Conservation (phyloP, 2,888 invertebrate species). For the Sussaba pulchella region DNA sequence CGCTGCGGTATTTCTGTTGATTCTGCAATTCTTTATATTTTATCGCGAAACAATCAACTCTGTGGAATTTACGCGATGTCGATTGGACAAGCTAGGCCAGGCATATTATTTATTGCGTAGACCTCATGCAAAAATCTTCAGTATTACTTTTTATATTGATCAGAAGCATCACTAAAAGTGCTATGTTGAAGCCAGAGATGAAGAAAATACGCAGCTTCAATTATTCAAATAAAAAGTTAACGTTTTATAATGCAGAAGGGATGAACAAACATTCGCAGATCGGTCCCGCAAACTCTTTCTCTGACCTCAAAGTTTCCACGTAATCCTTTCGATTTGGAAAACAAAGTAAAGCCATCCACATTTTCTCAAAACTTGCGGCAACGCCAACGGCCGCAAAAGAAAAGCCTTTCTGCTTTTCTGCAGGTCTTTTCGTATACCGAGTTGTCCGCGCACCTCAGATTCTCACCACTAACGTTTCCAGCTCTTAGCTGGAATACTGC, state of each 20-base stretch:
- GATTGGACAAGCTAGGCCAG: slow-evolving; percentile 26
- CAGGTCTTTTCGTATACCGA: slow-evolving; percentile 52
- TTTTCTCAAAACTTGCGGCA: slow-evolving; percentile 44
- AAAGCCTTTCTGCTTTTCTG: slow-evolving; percentile 59
- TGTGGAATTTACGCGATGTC: too few relatives aligned
- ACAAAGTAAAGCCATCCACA: slow-evolving; percentile 18
- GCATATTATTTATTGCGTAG: not conserved
- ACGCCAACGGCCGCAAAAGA: slow-evolving; percentile 55
- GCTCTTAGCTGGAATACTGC: slow-evolving; percentile 42
- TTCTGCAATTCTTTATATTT: not conserved
- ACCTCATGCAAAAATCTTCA: slow-evolving; percentile 7
- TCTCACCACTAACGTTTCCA: slow-evolving; percentile 31
- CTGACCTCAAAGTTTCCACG: slow-evolving; percentile 19
- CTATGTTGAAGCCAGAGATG: slow-evolving; percentile 71
- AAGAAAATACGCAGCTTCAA: slow-evolving; percentile 26
- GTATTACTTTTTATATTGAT: slow-evolving; percentile 81
- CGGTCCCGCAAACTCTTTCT: slow-evolving; percentile 11
- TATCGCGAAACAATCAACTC: slow-evolving; percentile 14
- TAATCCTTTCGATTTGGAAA: slow-evolving; percentile 1
- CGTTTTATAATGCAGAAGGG: not conserved
- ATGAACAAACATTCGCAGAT: not conserved
- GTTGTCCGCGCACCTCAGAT: slow-evolving; percentile 27
- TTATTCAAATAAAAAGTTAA: slow-evolving; percentile 9
- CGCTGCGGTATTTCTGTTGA: not conserved
- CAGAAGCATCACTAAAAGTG: too few relatives aligned